These are phyloP conservation scores for Apis laboriosa DNA, from an alignment of 1,140 invertebrate genomes.

Conservation along the genomic window DNA sequence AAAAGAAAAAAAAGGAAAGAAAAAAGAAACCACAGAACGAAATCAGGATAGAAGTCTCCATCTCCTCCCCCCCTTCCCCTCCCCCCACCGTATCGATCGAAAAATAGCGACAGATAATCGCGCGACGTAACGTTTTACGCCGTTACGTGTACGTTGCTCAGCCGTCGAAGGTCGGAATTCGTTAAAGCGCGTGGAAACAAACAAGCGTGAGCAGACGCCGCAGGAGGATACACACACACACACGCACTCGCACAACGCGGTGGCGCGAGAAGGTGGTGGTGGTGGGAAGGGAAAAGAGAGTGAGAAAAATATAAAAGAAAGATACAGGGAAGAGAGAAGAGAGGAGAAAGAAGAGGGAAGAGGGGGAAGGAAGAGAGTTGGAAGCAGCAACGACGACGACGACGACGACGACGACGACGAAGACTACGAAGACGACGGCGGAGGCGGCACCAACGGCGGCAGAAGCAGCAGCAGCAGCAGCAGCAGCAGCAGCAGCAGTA, in stretches of 20 bases:
- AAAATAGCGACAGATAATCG: conserved; percentile 1
- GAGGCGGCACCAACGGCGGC: no score
- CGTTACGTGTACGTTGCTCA: conserved; percentile 46
- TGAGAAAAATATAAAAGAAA: not conserved
- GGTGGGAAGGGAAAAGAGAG: conserved; percentile 4
- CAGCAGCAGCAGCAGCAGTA: no score
- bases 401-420: not conserved
- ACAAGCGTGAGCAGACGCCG: conserved; percentile 54
- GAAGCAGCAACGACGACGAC: conserved; percentile 14
- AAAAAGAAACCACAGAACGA: no score
- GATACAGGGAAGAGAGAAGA: not conserved
- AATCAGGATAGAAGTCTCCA: no score
- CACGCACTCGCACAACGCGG: not conserved
- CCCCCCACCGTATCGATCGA: conserved; percentile 6
- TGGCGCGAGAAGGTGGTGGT: not conserved
- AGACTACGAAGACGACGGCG: no score
- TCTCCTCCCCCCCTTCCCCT: no score
- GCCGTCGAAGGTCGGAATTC: conserved; percentile 55
- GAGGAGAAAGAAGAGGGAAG: not conserved
- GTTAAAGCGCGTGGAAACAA: conserved; percentile 69
- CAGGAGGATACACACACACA: conserved; percentile 39
- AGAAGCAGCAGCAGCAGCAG: no score
- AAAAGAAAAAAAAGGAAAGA: no score
- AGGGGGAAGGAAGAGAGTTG: conserved; percentile 5
- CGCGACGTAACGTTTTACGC: conserved; percentile 42